A percentile compares a stretch with the other conserved stretches of the same genome.
Evolutionary conservation across 2,113 vertebrate genomes (phyloP).

Genomic region (Rousettus leschenaultii): DNA sequence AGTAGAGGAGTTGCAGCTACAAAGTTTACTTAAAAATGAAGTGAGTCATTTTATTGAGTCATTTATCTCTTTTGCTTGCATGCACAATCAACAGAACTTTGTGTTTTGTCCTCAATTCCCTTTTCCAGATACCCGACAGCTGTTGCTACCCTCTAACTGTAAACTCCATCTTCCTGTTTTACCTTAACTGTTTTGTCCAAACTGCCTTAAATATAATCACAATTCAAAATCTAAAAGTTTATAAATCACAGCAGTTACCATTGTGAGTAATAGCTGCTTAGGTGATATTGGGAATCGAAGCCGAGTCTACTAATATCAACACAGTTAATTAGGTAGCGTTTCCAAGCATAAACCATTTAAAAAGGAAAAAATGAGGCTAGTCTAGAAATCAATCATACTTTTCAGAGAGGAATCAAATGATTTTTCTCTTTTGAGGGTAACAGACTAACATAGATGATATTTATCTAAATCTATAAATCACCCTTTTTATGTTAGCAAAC

Average conservation of each 20-base stretch:
- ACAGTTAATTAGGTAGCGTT: background rate
- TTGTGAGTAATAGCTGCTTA: background rate
- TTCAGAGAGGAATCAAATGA: background rate
- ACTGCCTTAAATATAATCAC: background rate
- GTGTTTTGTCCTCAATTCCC: constrained; percentile 29
- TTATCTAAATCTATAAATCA: background rate
- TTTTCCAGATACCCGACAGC: constrained; percentile 32
- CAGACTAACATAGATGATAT: background rate
- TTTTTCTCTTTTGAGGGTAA: background rate
- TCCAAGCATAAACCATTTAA: background rate
- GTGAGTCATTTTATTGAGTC: constrained; percentile 47
- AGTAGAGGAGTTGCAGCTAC: background rate
- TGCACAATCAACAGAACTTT: constrained; percentile 5
- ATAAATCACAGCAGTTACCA: background rate
- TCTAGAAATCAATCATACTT: background rate
- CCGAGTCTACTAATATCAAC: background rate
- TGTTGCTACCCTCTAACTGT: constrained; percentile 36
- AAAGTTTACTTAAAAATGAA: constrained; percentile 61
- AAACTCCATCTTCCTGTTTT: constrained; percentile 66
- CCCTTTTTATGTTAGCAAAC: background rate
- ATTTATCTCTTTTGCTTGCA: constrained; percentile 34
- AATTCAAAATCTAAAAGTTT: constrained; percentile 11
- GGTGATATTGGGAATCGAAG: background rate
- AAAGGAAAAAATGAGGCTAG: background rate
- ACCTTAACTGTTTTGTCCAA: constrained; percentile 18